Evolutionary conservation across 1,140 invertebrate species (phyloP), one percentile per base, ranked within the genome.

Genomic region (Elymnias hypermnestra): DNA sequence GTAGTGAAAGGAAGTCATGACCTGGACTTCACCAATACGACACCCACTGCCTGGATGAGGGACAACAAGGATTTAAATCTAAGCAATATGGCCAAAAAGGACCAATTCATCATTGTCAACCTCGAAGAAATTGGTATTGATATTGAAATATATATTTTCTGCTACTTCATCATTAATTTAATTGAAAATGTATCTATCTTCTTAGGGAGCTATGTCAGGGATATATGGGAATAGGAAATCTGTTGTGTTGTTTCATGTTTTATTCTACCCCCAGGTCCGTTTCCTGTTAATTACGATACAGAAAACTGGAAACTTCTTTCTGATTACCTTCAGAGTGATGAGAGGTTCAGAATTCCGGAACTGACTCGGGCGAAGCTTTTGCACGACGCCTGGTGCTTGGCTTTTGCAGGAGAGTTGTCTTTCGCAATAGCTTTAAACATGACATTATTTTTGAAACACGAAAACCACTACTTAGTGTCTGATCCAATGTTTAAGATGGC

Each of bases 241-340:
- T n/a, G n/a, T n/a, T n/a, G n/a, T n/a, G n/a, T n/a, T n/a, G n/a
- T n/a, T 8, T 10, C 14, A 13, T 21, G 18, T 41, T 7, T n/a
- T n/a, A n/a, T n/a, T n/a, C n/a, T n/a, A n/a, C n/a, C n/a, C n/a
- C n/a, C 65, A 91, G 92, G 92, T 1, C 93, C 94, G 41, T 95
- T 92, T 67, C 90, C 93, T 3, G 94, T 95, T 0, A 95, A 95
- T 60, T 95, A 95, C 65, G 94, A 95, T 54, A 50, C 73, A 3
- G 67, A 87, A n/a, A 95, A 95, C 64, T 95, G 94, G 94, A 89
- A 91, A 50, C 87, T 94, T 52, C 66, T 95, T 1, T 87, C 90
- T 0, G 63, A 89, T 1, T 94, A 87, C 64, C 72, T 95, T 2
- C 87, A 88, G 61, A 84, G 86, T 28, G 57, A 88, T 33, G 60